Evolutionary conservation across 2,888 invertebrate genomes (phyloP).

Genomic region (Melanostoma mellinum): DNA sequence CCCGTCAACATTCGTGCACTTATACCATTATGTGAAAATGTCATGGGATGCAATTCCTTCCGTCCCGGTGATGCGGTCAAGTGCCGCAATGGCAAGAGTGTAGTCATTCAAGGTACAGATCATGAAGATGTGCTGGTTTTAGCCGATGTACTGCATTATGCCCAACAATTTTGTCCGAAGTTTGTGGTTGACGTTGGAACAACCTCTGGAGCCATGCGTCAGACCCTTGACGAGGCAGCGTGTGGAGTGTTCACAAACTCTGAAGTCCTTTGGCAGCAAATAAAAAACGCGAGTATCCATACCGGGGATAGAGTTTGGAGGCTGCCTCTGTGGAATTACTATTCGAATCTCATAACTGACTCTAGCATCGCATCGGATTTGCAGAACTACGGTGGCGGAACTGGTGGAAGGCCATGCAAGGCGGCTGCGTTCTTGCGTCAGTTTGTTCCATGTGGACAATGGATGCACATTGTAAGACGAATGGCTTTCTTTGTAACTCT

Average conservation of each 20-base stretch:
- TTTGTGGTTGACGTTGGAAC: conserved; percentile 91
- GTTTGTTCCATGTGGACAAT: conserved; percentile 85
- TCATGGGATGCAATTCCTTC: conserved; percentile 90
- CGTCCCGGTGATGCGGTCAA: conserved; percentile 90
- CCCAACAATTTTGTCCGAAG: conserved; percentile 85
- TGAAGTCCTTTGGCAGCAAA: conserved; percentile 85
- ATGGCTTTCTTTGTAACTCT: neutral
- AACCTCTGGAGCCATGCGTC: conserved; percentile 87
- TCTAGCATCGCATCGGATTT: conserved; percentile 31
- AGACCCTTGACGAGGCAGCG: conserved; percentile 86
- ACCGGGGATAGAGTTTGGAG: conserved; percentile 93
- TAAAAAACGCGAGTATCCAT: conserved; percentile 87
- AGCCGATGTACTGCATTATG: conserved; percentile 90
- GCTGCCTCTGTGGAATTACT: conserved; percentile 90
- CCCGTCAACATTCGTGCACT: conserved; percentile 89
- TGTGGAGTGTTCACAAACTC: conserved; percentile 90
- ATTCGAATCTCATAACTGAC: conserved; percentile 75
- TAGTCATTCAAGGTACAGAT: conserved; percentile 87
- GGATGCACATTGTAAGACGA: conserved; percentile 86
- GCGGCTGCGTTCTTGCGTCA: conserved; percentile 89
- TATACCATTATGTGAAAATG: conserved; percentile 90
- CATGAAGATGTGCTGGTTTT: conserved; percentile 90
- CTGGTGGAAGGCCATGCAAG: conserved; percentile 85
- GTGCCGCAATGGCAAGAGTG: conserved; percentile 89
- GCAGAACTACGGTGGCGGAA: conserved; percentile 81